Conservation (phyloP, 2,113 vertebrate species). For the Cacatua alba region DNA sequence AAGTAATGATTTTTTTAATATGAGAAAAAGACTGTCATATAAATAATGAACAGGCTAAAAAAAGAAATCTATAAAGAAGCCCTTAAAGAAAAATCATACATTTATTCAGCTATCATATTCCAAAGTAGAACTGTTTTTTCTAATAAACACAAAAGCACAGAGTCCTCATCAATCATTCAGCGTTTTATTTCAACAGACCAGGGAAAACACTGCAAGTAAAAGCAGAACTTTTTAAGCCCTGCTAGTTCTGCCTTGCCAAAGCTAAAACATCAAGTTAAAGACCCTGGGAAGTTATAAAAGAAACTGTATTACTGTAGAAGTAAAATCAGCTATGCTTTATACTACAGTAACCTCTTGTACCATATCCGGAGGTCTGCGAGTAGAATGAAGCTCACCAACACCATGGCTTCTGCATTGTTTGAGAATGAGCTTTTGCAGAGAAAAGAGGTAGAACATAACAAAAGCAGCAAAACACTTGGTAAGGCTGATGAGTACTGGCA, state of each 20-base stretch:
- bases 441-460: not conserved
- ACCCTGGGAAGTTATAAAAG: not conserved
- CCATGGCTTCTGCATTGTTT: not conserved
- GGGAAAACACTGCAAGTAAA: not conserved
- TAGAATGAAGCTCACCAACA: not conserved
- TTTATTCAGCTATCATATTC: slow-evolving; percentile 27
- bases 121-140: not conserved
- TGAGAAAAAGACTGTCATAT: not conserved
- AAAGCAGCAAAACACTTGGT: not conserved
- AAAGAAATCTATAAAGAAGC: not conserved
- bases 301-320: not conserved
- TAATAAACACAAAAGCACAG: not conserved
- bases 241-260: not conserved
- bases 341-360: not conserved
- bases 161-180: slow-evolving; percentile 8
- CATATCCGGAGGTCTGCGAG: not conserved
- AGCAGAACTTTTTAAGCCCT: not conserved
- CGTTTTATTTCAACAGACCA: not conserved
- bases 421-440: not conserved
- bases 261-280: not conserved
- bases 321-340: not conserved
- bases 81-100: slow-evolving; percentile 4
- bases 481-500: not conserved
- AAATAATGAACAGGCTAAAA: not conserved
- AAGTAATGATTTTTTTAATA: not conserved